Base-by-base conservation (phyloP, 1,140 invertebrate species). In the Potamilus streckersoni region DNA sequence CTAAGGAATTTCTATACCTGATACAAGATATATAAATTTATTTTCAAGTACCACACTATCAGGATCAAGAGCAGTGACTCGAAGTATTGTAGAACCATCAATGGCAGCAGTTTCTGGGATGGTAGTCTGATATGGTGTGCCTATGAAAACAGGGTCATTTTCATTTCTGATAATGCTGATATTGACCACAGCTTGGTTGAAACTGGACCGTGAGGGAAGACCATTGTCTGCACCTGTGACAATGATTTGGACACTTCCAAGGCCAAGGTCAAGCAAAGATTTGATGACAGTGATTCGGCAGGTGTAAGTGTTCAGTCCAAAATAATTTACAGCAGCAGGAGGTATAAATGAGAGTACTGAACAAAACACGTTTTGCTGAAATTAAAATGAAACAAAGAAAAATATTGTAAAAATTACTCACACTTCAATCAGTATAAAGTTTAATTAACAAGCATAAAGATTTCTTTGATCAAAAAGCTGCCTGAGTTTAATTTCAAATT, bases 81-180 rank as follows among this genome's bases (percentile, higher is more conserved):
- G 76, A 2, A 84, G 56, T 14, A 88, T 76, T 64, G 60, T 60
- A 8, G 59, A 79, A 19, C 74, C 78, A 49, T 49, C 38, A 23
- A 85, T 62, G 13, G 73, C 4, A 14, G 66, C 68, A 1, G 73
- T 80, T 64, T 87, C 86, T 20, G 63, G 38, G 15, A 87, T 84
- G 58, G 74, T 83, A 2, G 63, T 71, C 20, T 64, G 16, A 65
- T 84, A 85, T 38, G 77, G 70, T 23, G 74, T 73, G 38, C 59
- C 64, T 23, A 74, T 49, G 68, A 87, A 85, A 57, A 76, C 62
- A n/a, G 86, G 86, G 23, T 74, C 66, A 67, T 80, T 80, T 55
- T 72, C 57, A 71, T 87, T 87, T 31, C 84, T 76, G 38, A 73
- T 62, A 23, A 87, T 83, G 11, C 58, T 82, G 16, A 87, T 79